Conservation (phyloP, 1,140 invertebrate genomes). For the Dendrolimus kikuchii region DNA sequence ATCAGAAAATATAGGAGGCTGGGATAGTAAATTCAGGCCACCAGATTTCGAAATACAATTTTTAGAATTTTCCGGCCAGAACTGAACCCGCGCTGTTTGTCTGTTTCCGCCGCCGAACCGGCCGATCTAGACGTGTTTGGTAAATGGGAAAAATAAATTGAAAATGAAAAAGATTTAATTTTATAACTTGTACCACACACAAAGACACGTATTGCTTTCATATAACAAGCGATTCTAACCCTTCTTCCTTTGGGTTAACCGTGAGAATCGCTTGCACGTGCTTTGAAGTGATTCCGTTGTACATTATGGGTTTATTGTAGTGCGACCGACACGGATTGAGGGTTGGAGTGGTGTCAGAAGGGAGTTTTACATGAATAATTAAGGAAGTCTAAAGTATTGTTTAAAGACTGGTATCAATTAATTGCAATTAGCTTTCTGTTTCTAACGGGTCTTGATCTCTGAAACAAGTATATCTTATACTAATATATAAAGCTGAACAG, state of each 20-base stretch:
- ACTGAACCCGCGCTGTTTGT: too few relatives aligned
- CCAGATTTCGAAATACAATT: too few relatives aligned
- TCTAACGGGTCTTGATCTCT: too few relatives aligned
- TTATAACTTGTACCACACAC: constrained; percentile 31
- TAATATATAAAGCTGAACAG: too few relatives aligned
- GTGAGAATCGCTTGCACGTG: constrained; percentile 22
- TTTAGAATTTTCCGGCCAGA: too few relatives aligned
- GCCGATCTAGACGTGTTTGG: too few relatives aligned
- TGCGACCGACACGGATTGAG: constrained; percentile 31
- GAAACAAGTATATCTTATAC: too few relatives aligned
- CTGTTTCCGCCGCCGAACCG: too few relatives aligned
- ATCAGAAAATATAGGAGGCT: too few relatives aligned
- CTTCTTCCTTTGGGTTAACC: constrained; percentile 20
- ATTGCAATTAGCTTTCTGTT: too few relatives aligned
- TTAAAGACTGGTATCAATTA: too few relatives aligned
- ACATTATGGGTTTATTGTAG: constrained; percentile 50
- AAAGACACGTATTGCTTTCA: constrained; percentile 22
- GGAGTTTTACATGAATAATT: constrained; percentile 11
- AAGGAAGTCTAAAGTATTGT: background rate
- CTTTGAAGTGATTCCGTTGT: constrained; percentile 49
- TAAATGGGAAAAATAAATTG: constrained; percentile 11
- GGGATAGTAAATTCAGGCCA: too few relatives aligned
- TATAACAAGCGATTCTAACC: constrained; percentile 5
- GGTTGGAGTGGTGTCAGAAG: constrained; percentile 19
- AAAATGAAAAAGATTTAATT: constrained; percentile 12